Evolutionary conservation across 2,113 vertebrate genomes (phyloP), one percentile per base, ranked within the genome.

Genomic region (Percina caprodes): DNA sequence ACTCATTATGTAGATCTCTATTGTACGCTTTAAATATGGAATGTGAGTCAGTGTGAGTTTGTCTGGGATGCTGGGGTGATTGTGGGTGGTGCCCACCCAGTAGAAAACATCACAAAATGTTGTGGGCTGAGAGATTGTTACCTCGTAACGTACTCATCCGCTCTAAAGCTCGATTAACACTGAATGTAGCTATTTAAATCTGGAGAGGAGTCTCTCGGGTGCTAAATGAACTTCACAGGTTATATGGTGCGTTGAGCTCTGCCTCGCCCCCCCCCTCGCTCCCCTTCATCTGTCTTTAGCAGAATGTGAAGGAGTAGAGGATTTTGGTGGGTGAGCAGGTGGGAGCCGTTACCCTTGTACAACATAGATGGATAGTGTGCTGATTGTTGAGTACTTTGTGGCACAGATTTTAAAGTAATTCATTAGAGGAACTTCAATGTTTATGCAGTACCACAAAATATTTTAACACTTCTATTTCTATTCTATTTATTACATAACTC

Each of bases 141-240:
- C 67, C 65, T 84, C 63, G 26, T 39, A 51, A 45, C 59, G 71
- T 26, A 78, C 69, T 86, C 72, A 77, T 81, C 65, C 23, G 24
- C 78, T 84, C 46, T 0, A 71, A 69, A 69, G 79, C 83, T 69
- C 77, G 70, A 84, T 89, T 80, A 88, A 90, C 85, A 85, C 63
- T 24, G 24, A 74, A 69, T 15, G 67, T 70, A 30, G 74, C 88
- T 77, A 77, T 86, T 86, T 59, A 85, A 83, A 80, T 69, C 18
- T 85, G 73, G 61, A 91, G 89, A 79, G 81, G 83, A 89, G 68
- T 68, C 74, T 87, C 79, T 73, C 15, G 1, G 75, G 62, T 42
- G 74, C 83, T 80, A 82, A 82, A 79, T 79, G 88, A 59, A 86
- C 88, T 88, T 86, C 81, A 77, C 77, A 79, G 86, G 79, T 89